These are phyloP conservation scores for Molossus molossus DNA, from an alignment of 2,797 vertebrate species.

Conservation along the genomic window DNA sequence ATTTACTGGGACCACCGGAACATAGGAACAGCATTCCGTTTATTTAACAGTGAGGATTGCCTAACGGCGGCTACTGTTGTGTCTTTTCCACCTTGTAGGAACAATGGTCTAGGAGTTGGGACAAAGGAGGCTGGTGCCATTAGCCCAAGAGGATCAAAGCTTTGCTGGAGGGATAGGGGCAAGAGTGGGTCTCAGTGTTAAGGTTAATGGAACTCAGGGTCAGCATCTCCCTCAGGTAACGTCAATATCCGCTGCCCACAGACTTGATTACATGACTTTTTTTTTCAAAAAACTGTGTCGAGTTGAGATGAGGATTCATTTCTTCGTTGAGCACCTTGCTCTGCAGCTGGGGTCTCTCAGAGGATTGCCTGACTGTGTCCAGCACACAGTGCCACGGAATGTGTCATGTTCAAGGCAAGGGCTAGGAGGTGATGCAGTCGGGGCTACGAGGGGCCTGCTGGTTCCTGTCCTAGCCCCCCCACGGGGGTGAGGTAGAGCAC, in stretches of 20 bases:
- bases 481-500: fast-evolving
- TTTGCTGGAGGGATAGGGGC: slow-evolving; percentile 8
- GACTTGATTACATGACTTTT: neutral
- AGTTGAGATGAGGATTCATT: neutral
- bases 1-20: slow-evolving; percentile 5
- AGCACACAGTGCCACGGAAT: neutral
- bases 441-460: neutral
- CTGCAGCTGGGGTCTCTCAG: neutral
- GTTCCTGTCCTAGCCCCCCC: neutral
- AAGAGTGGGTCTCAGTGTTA: neutral
- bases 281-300: slow-evolving; percentile 30
- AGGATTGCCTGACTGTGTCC: neutral
- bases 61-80: neutral
- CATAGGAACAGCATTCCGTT: neutral
- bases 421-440: neutral
- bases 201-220: slow-evolving; percentile 13
- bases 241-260: neutral
- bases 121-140: neutral
- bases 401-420: neutral
- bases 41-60: neutral
- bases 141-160: neutral
- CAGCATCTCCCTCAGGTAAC: neutral
- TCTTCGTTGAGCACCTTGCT: neutral
- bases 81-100: neutral
- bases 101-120: neutral